phyloP scores from a whole-genome alignment of 2,797 vertebrate species.

The Acropternis orthonyx region DNA sequence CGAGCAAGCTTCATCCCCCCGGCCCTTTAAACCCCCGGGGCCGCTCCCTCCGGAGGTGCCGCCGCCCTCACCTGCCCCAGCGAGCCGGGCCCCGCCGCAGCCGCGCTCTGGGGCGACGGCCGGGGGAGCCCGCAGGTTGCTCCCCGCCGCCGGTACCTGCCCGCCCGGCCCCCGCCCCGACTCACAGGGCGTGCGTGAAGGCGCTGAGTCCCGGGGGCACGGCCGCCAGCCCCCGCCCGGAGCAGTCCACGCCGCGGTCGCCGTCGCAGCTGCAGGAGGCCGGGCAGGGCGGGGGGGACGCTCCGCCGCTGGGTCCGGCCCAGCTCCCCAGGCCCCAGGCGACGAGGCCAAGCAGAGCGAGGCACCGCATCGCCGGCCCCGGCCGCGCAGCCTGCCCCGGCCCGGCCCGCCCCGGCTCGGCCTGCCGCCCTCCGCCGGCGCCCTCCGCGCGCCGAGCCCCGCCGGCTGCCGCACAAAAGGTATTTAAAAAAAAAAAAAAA shows the following conservation, averaged over 20 bases:
- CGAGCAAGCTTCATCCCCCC: no score
- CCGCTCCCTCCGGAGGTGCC: no score
- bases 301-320: conserved; percentile 80
- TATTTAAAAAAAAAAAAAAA: not conserved
- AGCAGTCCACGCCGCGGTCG: conserved; percentile 91
- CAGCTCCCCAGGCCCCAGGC: conserved; percentile 68
- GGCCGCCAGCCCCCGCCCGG: conserved; percentile 85
- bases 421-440: not conserved
- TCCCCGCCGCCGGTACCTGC: not conserved
- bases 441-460: not conserved
- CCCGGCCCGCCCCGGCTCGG: not conserved
- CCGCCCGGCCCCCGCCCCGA: conserved; percentile 37
- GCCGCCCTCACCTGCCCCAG: not conserved
- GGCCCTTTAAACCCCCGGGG: no score
- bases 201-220: conserved; percentile 87
- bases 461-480: not conserved
- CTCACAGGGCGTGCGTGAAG: conserved; percentile 93
- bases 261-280: conserved; percentile 90
- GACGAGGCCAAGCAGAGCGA: conserved; percentile 64
- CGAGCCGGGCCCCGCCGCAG: not conserved
- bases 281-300: conserved; percentile 83
- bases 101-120: no score
- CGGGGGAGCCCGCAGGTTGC: no score
- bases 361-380: conserved; percentile 22
- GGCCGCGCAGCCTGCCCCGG: not conserved